These are phyloP conservation scores for Vultur gryphus DNA, from an alignment of 2,797 vertebrate species.

Conservation along the genomic window DNA sequence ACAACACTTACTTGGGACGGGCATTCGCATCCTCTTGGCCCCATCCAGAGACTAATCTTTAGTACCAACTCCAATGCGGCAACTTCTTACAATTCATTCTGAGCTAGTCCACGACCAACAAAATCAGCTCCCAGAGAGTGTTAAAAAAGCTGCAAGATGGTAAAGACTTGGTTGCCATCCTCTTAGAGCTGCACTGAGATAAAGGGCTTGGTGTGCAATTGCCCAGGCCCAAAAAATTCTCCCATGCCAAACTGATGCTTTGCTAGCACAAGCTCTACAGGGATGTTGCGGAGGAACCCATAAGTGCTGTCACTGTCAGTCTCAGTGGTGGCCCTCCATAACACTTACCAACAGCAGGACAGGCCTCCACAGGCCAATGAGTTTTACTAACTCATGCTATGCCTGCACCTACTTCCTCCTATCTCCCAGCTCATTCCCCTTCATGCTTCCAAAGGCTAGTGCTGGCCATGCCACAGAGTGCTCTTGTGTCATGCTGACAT, in stretches of 20 bases:
- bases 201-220: neutral
- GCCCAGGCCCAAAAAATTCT: neutral
- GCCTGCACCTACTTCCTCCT: neutral
- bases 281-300: neutral
- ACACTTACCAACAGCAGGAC: neutral
- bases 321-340: neutral
- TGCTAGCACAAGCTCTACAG: neutral
- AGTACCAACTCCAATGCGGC: neutral
- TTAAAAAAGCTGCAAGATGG: neutral
- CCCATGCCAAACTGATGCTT: neutral
- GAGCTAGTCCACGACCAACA: neutral
- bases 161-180: neutral
- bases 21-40: neutral
- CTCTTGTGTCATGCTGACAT: neutral
- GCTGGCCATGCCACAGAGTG: neutral
- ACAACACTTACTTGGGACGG: neutral
- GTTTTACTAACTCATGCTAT: neutral
- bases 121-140: neutral
- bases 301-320: neutral
- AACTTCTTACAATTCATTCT: neutral
- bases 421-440: neutral
- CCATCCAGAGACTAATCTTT: neutral
- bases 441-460: neutral
- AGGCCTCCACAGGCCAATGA: fast-evolving
- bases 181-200: neutral